Base-by-base conservation (phyloP, 2,797 vertebrate species). In the Lutjanus campechanus region DNA sequence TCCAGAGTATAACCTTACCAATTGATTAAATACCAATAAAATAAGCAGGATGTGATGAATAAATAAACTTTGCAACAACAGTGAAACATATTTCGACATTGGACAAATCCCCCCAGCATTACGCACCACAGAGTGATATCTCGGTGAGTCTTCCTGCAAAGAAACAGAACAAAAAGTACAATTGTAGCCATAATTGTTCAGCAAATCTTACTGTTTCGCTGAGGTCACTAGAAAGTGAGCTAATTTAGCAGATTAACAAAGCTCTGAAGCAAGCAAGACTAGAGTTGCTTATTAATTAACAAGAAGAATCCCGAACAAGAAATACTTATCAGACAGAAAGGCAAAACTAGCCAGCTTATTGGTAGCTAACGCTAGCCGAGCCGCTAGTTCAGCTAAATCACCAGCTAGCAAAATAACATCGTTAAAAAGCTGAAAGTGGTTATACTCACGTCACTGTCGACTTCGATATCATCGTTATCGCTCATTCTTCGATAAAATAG, bases 391-490 rank as follows among this genome's bases (percentile, higher is more conserved):
- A 60, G 93, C 93, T 92, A 87, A 66, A 54, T 25, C 65, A 55
- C 51, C 84, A 65, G 81, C 63, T 84, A 84, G 71, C 75, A 73
- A 70, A 85, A 79, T 80, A 89, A 81, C 79, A 76, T 62, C 60
- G 1, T 13, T 55, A 76, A 82, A 87, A 84, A 22, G 55, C 51
- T 9, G 16, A 82, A 77, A 76, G 46, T 77, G 59, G 15, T 4
- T 3, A 56, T 90, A 98, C 98, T 99, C 94, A 99, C 98, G 96
- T 99, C 98, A 96, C 98, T 99, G 89, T 99, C 98, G 95, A 99
- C 98, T 96, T 99, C 98, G 97, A 99, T 99, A 85, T 99, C 98
- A 97, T 99, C 98, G 97, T 99, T 99, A 94, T 99, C 98, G 94
- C 98, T 99, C 98, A 99, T 99, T 97, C 96, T 98, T 96, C 95